Evolutionary conservation across 2,113 vertebrate genomes (phyloP).

Genomic region (Psilopogon haemacephalus): DNA sequence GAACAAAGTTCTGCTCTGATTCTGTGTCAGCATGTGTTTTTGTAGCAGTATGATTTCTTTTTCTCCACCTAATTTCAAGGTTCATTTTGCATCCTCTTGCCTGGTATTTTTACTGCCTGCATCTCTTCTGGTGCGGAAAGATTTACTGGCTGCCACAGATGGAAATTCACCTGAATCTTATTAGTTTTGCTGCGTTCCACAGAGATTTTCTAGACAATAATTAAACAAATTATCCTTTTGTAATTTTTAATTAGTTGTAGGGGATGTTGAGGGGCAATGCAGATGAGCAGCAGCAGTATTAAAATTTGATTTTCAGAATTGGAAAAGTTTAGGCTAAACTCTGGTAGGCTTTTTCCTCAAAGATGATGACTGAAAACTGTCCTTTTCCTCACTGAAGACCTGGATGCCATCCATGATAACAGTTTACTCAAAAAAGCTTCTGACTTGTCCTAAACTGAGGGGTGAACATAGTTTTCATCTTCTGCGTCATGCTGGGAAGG

Average conservation of each 20-base stretch:
- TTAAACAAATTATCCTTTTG: background rate
- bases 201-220: constrained; percentile 8
- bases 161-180: constrained; percentile 5
- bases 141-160: background rate
- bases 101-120: background rate
- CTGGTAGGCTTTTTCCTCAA: background rate
- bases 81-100: background rate
- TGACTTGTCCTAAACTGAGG: background rate
- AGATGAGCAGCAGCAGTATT: background rate
- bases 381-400: background rate
- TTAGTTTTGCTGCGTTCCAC: background rate
- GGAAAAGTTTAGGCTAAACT: background rate
- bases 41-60: background rate
- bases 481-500: background rate
- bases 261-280: background rate
- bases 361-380: background rate
- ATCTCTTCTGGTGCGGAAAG: background rate
- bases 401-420: background rate
- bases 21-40: background rate
- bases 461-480: background rate
- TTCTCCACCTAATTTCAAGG: background rate
- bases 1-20: background rate
- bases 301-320: background rate
- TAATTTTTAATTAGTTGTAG: background rate
- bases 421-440: background rate